A percentile compares a stretch with the other conserved stretches of the same genome.
Evolutionary conservation across 2,888 invertebrate genomes (phyloP).

Genomic region (Taenaris catops): DNA sequence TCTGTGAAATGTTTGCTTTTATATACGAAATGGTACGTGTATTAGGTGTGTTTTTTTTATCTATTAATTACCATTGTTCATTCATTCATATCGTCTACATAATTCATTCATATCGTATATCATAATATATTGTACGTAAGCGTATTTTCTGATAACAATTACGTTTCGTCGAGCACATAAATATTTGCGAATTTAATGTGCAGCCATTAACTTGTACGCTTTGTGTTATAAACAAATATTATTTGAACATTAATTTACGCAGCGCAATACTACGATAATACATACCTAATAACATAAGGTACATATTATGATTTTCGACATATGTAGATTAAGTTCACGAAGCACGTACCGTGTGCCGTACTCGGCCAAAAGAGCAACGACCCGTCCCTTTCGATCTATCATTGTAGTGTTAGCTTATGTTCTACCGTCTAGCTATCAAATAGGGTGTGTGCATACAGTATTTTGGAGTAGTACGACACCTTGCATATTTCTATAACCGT

Average conservation of each 20-base stretch:
- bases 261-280: constrained; percentile 19
- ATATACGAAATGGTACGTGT: too few species aligned
- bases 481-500: too few species aligned
- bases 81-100: too few species aligned
- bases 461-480: too few species aligned
- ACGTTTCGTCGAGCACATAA: neutral
- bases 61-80: too few species aligned
- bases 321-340: constrained; percentile 30
- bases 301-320: constrained; percentile 21
- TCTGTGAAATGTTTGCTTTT: too few species aligned
- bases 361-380: constrained; percentile 53
- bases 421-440: constrained; percentile 33
- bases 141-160: neutral
- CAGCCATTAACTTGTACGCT: neutral
- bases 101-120: too few species aligned
- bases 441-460: constrained; percentile 13
- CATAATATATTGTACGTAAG: neutral
- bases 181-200: constrained; percentile 5
- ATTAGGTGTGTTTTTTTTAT: too few species aligned
- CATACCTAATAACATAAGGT: constrained; percentile 2
- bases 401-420: constrained; percentile 22
- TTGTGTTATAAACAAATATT: constrained; percentile 5
- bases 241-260: constrained; percentile 4
- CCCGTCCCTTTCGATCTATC: constrained; percentile 52
- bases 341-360: constrained; percentile 31